Percentiles rank a stretch among this genome's conserved stretches.
These are phyloP conservation scores for Phenacoccus solenopsis DNA, from an alignment of 1,140 invertebrate species.

Conservation along the genomic window DNA sequence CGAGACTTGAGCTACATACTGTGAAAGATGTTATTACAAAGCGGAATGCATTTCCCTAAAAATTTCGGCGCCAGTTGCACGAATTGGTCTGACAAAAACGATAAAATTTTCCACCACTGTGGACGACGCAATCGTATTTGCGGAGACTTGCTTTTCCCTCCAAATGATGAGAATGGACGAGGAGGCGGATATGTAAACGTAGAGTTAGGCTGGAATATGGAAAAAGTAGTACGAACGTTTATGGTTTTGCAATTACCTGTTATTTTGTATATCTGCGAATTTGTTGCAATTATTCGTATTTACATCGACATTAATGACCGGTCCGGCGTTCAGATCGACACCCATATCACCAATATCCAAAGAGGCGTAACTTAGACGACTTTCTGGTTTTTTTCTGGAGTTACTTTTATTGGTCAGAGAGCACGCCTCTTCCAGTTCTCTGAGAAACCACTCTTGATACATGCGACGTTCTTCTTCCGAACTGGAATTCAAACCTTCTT, in stretches of 20 bases:
- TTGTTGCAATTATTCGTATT: conserved; percentile 10
- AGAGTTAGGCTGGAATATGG: neutral
- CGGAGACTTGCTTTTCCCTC: no score
- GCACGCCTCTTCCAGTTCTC: conserved; percentile 46
- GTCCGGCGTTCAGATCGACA: conserved; percentile 42
- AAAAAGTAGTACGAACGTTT: neutral
- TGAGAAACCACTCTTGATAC: conserved; percentile 36
- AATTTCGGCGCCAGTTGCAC: neutral
- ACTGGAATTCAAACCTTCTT: conserved; percentile 59
- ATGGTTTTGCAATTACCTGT: neutral
- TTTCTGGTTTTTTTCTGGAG: conserved; percentile 29
- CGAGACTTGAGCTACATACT: no score
- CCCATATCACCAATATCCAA: conserved; percentile 57
- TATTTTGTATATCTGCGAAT: neutral
- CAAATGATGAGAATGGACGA: no score
- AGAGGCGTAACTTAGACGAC: conserved; percentile 46
- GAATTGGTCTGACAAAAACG: neutral
- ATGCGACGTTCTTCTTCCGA: conserved; percentile 19
- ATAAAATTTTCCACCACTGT: neutral
- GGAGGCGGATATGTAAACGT: no score
- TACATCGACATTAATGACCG: conserved; percentile 34
- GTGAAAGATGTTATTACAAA: neutral
- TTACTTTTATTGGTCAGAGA: conserved; percentile 30
- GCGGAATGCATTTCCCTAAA: neutral
- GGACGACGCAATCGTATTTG: no score